A percentile compares a stretch with the other conserved stretches of the same genome.
Evolutionary conservation across 2,797 vertebrate species (phyloP).

Genomic region (Falco novaeseelandiae): DNA sequence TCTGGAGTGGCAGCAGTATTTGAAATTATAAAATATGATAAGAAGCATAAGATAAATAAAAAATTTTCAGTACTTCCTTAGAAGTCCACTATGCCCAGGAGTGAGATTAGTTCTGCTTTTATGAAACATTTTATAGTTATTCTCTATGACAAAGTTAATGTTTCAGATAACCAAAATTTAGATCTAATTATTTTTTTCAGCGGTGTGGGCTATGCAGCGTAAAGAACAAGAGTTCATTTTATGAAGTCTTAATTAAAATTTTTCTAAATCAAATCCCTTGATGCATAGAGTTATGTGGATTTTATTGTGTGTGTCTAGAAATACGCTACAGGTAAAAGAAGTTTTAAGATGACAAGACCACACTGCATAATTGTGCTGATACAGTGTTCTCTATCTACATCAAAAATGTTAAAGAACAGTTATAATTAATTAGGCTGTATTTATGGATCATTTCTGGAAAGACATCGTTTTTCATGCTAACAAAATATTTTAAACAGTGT

Average conservation of each 20-base stretch:
- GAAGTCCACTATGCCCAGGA: neutral
- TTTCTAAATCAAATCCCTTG: neutral
- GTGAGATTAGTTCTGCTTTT: neutral
- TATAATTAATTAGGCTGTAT: neutral
- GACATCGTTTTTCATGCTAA: neutral
- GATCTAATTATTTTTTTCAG: neutral
- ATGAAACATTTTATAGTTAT: neutral
- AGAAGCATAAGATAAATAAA: neutral
- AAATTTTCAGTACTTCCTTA: neutral
- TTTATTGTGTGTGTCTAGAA: neutral
- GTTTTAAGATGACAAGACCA: neutral
- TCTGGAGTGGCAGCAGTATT: neutral
- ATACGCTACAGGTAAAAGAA: neutral
- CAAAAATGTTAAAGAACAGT: neutral
- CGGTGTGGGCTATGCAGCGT: neutral
- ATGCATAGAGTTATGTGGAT: accelerated
- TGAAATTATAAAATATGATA: neutral
- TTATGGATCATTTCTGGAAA: neutral
- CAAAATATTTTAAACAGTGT: neutral
- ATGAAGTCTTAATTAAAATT: neutral
- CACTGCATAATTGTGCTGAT: neutral
- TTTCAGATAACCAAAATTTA: neutral
- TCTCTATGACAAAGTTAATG: neutral
- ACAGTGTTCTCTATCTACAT: neutral
- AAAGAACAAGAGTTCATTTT: neutral